Conservation (phyloP, 2,113 vertebrate genomes). For the Halcyon senegalensis region DNA sequence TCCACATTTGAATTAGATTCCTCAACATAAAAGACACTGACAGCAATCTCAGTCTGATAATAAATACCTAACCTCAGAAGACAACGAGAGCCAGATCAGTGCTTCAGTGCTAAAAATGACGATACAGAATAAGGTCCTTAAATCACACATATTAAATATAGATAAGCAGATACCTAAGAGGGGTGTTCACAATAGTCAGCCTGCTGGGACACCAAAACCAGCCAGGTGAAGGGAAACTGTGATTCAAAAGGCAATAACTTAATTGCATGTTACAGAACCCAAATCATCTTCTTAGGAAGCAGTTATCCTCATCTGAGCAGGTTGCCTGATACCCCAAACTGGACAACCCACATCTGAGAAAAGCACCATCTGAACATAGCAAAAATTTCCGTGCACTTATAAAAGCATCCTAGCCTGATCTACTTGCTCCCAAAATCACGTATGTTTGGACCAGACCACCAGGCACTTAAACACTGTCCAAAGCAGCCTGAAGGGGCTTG, state of each 20-base stretch:
- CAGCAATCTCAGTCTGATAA: background rate
- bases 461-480: background rate
- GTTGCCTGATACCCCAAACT: background rate
- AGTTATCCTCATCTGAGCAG: background rate
- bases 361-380: background rate
- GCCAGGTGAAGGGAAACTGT: background rate
- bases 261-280: background rate
- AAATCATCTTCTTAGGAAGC: background rate
- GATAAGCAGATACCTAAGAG: background rate
- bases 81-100: background rate
- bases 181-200: background rate
- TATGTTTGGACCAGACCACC: background rate
- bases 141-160: background rate
- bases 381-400: background rate
- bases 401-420: background rate
- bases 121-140: background rate
- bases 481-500: background rate
- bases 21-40: background rate
- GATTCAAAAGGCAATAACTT: background rate
- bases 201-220: background rate
- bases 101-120: background rate
- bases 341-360: background rate
- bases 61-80: background rate
- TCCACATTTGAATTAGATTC: slow-evolving; percentile 9
- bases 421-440: rapidly evolving